These are phyloP conservation scores for Cyclargus thomasi DNA, from an alignment of 1,140 invertebrate species.

Conservation along the genomic window DNA sequence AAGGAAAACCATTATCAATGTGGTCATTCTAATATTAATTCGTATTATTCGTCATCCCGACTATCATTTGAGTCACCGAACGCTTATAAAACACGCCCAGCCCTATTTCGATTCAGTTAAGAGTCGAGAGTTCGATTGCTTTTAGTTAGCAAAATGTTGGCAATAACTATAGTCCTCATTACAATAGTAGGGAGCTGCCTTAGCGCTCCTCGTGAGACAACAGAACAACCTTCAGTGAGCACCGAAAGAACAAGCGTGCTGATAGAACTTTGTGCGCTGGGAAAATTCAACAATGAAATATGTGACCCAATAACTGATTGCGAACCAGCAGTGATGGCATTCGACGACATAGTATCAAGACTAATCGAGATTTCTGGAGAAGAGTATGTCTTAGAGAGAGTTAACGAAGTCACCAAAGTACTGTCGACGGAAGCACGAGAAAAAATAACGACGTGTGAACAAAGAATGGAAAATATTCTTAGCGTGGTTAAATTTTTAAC, in stretches of 20 bases:
- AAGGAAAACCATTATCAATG: no score
- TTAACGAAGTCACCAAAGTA: no score
- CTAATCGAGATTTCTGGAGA: no score
- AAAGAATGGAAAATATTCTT: no score
- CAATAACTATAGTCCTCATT: not conserved
- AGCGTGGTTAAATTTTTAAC: no score
- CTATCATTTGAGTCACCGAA: not conserved
- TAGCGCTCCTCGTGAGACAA: not conserved
- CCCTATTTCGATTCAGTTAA: not conserved
- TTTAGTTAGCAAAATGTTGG: not conserved
- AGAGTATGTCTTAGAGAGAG: no score
- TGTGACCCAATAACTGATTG: not conserved
- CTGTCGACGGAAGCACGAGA: no score
- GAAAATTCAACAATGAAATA: not conserved
- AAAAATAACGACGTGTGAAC: no score
- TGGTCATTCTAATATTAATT: not conserved
- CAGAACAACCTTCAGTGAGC: no score
- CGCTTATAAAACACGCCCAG: not conserved
- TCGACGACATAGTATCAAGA: not conserved
- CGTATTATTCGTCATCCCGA: not conserved
- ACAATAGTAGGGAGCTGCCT: not conserved
- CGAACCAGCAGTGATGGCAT: not conserved
- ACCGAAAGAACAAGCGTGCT: not conserved
- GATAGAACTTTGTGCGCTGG: not conserved
- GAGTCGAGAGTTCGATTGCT: not conserved